phyloP scores from a whole-genome alignment of 2,113 vertebrate species.

The Nesoenas mayeri region DNA sequence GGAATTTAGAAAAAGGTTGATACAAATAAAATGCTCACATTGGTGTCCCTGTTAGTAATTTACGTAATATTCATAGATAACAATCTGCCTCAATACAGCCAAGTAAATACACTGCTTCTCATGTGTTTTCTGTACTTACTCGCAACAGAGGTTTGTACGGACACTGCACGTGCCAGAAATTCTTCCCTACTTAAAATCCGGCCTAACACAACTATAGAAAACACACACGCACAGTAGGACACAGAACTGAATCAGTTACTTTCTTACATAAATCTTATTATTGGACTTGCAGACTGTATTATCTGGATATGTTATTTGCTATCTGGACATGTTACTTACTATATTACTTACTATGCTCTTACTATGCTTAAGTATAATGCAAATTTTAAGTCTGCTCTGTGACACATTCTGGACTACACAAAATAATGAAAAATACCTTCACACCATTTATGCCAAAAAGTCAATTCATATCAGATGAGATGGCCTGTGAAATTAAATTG shows the following conservation, averaged over 20 bases:
- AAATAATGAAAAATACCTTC: neutral
- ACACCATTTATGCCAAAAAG: neutral
- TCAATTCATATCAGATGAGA: neutral
- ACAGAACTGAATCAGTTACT: neutral
- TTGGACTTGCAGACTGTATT: neutral
- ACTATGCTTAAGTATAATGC: neutral
- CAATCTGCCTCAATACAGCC: neutral
- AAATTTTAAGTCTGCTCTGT: neutral
- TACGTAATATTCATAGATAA: neutral
- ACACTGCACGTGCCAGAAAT: neutral
- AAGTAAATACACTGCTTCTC: neutral
- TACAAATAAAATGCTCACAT: neutral
- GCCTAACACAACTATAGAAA: neutral
- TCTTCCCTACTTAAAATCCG: neutral
- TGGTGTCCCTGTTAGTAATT: neutral
- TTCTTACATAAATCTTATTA: neutral
- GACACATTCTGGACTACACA: neutral
- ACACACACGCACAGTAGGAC: rapidly evolving
- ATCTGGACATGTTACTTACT: too few relatives aligned
- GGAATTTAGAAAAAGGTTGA: neutral
- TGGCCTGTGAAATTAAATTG: neutral
- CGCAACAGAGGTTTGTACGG: neutral
- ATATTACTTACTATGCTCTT: neutral
- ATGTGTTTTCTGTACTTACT: rapidly evolving
- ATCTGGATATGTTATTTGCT: neutral